Conservation (phyloP, 2,797 vertebrate species). For the Xiphorhynchus erythropygius region DNA sequence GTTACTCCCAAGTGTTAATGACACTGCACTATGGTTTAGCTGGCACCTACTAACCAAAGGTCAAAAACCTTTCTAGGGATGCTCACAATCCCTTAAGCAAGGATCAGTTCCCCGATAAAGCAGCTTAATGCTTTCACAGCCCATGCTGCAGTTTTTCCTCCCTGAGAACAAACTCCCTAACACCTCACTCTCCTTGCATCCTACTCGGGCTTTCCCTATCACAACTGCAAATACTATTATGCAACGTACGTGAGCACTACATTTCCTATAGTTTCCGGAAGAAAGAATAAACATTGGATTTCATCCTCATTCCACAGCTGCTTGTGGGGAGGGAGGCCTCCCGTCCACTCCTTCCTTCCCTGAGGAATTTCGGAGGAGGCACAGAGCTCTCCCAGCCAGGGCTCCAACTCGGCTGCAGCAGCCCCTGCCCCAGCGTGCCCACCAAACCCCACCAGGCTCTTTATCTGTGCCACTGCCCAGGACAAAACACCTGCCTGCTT, state of each 20-base stretch:
- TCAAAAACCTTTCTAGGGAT: background rate
- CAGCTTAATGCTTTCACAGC: background rate
- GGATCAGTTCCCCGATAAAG: background rate
- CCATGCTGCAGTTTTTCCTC: background rate
- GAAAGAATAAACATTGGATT: constrained; percentile 60
- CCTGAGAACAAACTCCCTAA: rapidly evolving
- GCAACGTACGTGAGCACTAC: background rate
- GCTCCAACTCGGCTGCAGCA: background rate
- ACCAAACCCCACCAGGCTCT: background rate
- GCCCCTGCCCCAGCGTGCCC: rapidly evolving
- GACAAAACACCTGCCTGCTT: background rate
- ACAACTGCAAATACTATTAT: background rate
- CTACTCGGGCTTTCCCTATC: background rate
- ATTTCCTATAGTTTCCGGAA: constrained; percentile 64
- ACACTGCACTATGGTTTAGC: background rate
- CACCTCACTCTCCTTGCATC: rapidly evolving
- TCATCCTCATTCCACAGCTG: constrained; percentile 66
- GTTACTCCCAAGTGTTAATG: background rate
- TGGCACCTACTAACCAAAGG: background rate
- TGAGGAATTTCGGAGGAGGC: background rate
- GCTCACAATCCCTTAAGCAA: background rate
- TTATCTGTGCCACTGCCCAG: rapidly evolving
- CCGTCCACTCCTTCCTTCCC: constrained; percentile 5
- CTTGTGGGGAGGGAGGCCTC: constrained; percentile 51
- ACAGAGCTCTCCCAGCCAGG: background rate